Percentiles rank a stretch among this genome's conserved stretches.
Evolutionary conservation across 2,113 vertebrate species (phyloP).

Genomic region (Tyrannus savana): DNA sequence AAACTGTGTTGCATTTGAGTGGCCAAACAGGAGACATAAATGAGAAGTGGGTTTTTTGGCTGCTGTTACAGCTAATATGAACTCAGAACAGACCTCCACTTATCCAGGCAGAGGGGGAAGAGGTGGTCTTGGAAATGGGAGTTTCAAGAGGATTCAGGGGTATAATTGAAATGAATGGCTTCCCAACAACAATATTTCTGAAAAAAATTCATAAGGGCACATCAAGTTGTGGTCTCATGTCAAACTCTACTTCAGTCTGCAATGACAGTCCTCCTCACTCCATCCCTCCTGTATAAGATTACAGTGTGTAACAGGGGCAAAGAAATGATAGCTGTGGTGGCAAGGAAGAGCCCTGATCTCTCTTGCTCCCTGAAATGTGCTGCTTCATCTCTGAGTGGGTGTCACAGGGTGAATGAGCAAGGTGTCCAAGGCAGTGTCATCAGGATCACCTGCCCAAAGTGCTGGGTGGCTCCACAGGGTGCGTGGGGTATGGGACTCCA

Average conservation of each 20-base stretch:
- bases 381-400: background rate
- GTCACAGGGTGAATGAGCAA: background rate
- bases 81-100: background rate
- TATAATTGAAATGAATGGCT: background rate
- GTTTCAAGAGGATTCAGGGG: background rate
- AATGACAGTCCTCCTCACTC: rapidly evolving
- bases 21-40: background rate
- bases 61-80: background rate
- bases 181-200: background rate
- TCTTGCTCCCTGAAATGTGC: background rate
- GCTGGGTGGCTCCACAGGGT: rapidly evolving
- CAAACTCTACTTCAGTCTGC: background rate
- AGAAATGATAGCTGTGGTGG: background rate
- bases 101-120: background rate
- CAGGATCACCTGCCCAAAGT: background rate
- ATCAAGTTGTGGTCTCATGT: background rate
- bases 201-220: background rate
- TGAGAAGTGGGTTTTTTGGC: background rate
- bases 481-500: rapidly evolving
- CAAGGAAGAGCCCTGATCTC: background rate
- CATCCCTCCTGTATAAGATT: background rate
- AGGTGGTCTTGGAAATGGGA: background rate
- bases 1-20: background rate
- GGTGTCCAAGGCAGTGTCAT: background rate
- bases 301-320: background rate